A percentile compares a stretch with the other conserved stretches of the same genome.
phyloP scores from a whole-genome alignment of 2,113 vertebrate species.

The Mirza zaza region DNA sequence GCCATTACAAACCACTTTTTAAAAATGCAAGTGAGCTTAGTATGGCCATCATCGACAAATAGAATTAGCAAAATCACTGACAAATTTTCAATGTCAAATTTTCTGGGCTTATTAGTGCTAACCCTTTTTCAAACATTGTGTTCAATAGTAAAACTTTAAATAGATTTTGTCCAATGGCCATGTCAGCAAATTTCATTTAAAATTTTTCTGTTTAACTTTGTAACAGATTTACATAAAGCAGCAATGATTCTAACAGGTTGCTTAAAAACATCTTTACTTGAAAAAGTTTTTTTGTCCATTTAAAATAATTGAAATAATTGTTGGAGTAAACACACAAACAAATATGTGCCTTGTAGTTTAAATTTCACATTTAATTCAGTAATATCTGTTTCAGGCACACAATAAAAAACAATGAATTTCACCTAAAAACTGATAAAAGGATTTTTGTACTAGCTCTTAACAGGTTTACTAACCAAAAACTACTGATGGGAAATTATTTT shows the following conservation, averaged over 20 bases:
- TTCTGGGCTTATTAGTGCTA: background rate
- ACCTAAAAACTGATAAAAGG: background rate
- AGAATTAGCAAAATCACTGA: background rate
- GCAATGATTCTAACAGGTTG: background rate
- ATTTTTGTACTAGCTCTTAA: background rate
- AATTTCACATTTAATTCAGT: background rate
- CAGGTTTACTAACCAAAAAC: background rate
- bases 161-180: background rate
- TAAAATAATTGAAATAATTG: background rate
- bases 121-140: background rate
- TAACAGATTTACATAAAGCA: background rate
- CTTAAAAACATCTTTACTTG: background rate
- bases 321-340: background rate
- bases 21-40: background rate
- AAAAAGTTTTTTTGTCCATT: background rate
- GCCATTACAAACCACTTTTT: background rate
- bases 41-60: background rate
- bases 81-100: background rate
- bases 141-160: background rate
- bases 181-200: background rate
- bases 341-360: background rate
- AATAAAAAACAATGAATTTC: background rate
- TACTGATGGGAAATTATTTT: background rate
- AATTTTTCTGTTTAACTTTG: background rate
- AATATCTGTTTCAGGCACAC: background rate